These are phyloP conservation scores for Argentina silus DNA, from an alignment of 2,797 vertebrate species.

Conservation along the genomic window DNA sequence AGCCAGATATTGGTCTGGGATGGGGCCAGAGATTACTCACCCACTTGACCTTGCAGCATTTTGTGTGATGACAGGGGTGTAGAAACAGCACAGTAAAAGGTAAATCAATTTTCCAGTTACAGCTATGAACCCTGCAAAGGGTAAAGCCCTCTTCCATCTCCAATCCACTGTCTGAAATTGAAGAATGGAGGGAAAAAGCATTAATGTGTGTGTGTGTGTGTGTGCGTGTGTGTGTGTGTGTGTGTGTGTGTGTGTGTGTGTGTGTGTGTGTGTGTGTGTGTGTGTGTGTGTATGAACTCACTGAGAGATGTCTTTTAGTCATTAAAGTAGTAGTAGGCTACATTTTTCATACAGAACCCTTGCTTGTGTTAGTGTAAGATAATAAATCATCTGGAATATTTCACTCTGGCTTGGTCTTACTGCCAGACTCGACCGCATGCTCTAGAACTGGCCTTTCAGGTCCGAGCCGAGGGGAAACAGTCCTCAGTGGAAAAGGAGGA, in stretches of 20 bases:
- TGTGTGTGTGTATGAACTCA: background rate
- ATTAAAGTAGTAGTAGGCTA: background rate
- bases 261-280: too few relatives aligned
- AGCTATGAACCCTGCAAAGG: background rate
- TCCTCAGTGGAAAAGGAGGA: background rate
- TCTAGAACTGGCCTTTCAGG: background rate
- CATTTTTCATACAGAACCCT: background rate
- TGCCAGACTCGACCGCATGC: conserved; percentile 6
- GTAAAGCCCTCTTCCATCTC: background rate
- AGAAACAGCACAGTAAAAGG: background rate
- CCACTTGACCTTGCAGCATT: background rate
- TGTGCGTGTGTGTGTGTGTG: too few relatives aligned
- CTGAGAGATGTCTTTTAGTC: background rate
- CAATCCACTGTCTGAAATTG: background rate
- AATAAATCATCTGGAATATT: conserved; percentile 21
- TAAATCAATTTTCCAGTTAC: background rate
- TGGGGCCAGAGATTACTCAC: background rate
- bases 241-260: too few relatives aligned
- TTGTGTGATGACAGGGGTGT: background rate
- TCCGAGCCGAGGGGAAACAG: background rate
- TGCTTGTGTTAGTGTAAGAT: conserved; percentile 7
- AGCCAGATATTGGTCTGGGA: background rate
- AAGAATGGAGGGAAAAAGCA: background rate
- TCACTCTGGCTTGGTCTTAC: conserved; percentile 1
- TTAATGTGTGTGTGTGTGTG: background rate